A percentile compares a stretch with the other conserved stretches of the same genome.
phyloP scores from a whole-genome alignment of 2,797 vertebrate genomes.

The Heliangelus exortis region DNA sequence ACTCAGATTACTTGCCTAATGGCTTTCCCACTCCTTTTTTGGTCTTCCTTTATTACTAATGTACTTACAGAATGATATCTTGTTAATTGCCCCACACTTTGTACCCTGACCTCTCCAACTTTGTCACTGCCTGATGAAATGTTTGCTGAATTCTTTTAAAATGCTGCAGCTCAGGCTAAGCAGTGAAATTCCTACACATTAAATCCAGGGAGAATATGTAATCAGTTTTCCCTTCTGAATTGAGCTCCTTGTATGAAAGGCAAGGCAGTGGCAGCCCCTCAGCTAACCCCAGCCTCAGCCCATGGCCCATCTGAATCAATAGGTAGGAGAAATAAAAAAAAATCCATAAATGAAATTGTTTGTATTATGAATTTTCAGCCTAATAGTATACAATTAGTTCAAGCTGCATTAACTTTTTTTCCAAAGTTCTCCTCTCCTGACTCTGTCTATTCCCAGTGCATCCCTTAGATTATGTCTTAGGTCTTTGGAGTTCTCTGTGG shows the following conservation, averaged over 20 bases:
- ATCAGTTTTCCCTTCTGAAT: neutral
- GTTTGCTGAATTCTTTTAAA: rapidly evolving
- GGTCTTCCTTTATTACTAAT: conserved; percentile 1
- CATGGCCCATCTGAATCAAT: rapidly evolving
- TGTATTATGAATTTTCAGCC: neutral
- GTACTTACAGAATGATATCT: conserved; percentile 7
- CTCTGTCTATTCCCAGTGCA: neutral
- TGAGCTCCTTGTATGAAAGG: rapidly evolving
- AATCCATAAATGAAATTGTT: rapidly evolving
- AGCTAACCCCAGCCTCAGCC: neutral
- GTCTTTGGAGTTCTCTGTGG: neutral
- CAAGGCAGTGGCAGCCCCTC: neutral
- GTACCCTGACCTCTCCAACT: neutral
- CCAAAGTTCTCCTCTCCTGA: neutral
- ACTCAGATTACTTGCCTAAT: conserved; percentile 35
- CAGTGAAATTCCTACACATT: neutral
- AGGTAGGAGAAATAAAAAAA: neutral
- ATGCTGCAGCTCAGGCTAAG: neutral
- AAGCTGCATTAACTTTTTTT: neutral
- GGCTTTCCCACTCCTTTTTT: neutral
- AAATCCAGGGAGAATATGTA: neutral
- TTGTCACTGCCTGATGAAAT: neutral
- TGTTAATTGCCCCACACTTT: neutral
- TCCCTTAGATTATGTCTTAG: neutral
- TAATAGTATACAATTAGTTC: neutral